Evolutionary conservation across 2,888 invertebrate species (phyloP), one percentile per base, ranked within the genome.

Genomic region (Hypena proboscidalis): DNA sequence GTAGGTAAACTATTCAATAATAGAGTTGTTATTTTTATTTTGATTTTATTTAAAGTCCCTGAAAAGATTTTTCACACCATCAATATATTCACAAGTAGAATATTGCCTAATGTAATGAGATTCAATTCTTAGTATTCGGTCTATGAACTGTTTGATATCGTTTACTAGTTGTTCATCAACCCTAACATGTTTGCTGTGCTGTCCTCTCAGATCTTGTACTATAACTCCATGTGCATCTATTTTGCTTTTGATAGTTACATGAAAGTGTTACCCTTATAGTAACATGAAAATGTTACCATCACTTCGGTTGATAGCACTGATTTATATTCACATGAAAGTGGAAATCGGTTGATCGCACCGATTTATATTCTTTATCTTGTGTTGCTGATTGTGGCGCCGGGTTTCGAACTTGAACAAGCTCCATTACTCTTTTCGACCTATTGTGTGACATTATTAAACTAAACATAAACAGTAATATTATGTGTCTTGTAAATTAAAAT

Each of bases 1-100:
- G n/a, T n/a, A n/a, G n/a, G n/a, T n/a, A n/a, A n/a, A n/a, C n/a
- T n/a, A n/a, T n/a, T n/a, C n/a, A n/a, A n/a, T n/a, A n/a, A n/a
- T n/a, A n/a, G n/a, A n/a, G n/a, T n/a, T n/a, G n/a, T n/a, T n/a
- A n/a, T n/a, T n/a, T n/a, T n/a, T n/a, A n/a, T n/a, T n/a, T n/a
- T n/a, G n/a, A n/a, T n/a, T n/a, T n/a, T n/a, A n/a, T n/a, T 45
- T 20, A 40, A 53, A 52, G 31, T 54, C 48, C 8, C 29, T 44
- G 32, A 42, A 54, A 7, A 57, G 44, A 37, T 57, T 54, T 54
- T 50, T 58, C 3, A 50, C 43, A 10, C 50, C 56, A 29, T 53
- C 50, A 10, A 59, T 59, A 36, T 43, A 60, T 22, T 57, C 57
- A 19, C 57, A 47, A 21, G 42, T 47, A 21, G 56, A 44, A 27